Evolutionary conservation across 2,113 vertebrate species (phyloP).

Genomic region (Otis tarda): DNA sequence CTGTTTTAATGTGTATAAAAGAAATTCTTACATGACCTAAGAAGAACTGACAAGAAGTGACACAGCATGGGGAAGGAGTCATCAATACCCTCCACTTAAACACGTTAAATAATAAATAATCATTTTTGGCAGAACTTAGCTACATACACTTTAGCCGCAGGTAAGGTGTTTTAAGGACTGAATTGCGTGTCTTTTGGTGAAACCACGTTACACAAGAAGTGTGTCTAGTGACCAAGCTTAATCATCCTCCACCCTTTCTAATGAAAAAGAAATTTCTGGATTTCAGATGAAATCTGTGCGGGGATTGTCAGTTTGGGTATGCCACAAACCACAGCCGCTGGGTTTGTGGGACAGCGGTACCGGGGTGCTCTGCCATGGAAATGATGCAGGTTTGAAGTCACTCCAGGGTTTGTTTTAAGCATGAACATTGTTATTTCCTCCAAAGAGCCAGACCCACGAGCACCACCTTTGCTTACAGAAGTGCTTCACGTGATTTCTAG

Average conservation of each 20-base stretch:
- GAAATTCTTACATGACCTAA: not conserved
- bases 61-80: not conserved
- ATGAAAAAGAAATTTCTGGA: not conserved
- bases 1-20: constrained; percentile 47
- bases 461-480: not conserved
- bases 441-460: not conserved
- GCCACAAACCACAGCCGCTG: accelerated
- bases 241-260: not conserved
- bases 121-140: not conserved
- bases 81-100: not conserved
- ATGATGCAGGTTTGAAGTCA: not conserved
- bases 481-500: not conserved
- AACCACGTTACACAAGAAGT: not conserved
- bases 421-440: not conserved
- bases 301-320: not conserved
- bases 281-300: not conserved
- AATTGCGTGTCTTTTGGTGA: not conserved
- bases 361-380: not conserved
- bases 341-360: not conserved
- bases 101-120: constrained; percentile 44
- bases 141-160: not conserved
- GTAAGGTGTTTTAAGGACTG: not conserved
- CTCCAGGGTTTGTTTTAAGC: not conserved
- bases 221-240: not conserved
- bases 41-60: constrained; percentile 19